Evolutionary conservation across 2,797 vertebrate species (phyloP).

Genomic region (Oreochromis grahami): DNA sequence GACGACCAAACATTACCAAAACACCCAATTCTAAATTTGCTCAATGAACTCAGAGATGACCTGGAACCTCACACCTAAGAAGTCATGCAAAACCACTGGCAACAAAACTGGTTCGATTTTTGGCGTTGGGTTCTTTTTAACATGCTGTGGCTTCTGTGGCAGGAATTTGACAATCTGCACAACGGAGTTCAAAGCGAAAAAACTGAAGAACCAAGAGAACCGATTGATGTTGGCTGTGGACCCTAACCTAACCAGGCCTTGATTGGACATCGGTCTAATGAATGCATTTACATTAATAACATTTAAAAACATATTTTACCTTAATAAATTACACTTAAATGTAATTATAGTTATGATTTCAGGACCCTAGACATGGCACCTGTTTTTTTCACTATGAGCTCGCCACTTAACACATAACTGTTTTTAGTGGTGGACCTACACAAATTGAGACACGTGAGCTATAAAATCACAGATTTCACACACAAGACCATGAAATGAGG

Average conservation of each 20-base stretch:
- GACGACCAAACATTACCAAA: neutral
- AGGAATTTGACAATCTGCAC: neutral
- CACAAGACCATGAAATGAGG: neutral
- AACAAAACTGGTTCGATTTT: neutral
- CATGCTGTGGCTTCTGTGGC: neutral
- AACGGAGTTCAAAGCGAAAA: neutral
- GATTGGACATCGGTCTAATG: neutral
- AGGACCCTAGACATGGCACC: neutral
- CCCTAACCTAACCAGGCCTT: neutral
- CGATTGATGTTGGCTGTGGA: neutral
- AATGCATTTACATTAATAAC: neutral
- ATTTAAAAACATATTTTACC: neutral
- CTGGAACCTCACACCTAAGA: neutral
- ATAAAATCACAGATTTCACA: neutral
- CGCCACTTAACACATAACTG: neutral
- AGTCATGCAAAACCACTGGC: neutral
- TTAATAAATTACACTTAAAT: neutral
- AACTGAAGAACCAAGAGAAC: neutral
- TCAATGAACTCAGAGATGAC: neutral
- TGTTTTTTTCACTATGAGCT: accelerated
- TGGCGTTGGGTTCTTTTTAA: accelerated
- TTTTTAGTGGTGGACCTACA: accelerated
- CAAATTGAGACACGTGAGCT: neutral
- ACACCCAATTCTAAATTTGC: neutral
- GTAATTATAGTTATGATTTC: neutral